A percentile compares a stretch with the other conserved stretches of the same genome.
Evolutionary conservation across 2,888 invertebrate species (phyloP).

Genomic region (Graphium colonna): DNA sequence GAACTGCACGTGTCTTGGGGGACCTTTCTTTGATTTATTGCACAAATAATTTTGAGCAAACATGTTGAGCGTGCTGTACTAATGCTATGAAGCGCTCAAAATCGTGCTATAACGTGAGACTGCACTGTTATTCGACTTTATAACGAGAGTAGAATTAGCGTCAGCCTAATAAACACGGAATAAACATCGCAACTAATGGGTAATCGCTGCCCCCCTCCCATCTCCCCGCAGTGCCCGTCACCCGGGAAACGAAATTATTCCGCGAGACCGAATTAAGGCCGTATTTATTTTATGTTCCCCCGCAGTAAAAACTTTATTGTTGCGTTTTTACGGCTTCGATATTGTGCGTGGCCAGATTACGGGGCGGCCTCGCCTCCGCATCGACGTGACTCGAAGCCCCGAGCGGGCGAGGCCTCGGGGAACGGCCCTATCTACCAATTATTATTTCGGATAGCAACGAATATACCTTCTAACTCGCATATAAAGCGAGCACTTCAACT

Average conservation of each 20-base stretch:
- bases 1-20: too few relatives aligned
- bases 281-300: slow-evolving; percentile 60
- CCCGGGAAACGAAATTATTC: slow-evolving; percentile 39
- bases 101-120: slow-evolving; percentile 38
- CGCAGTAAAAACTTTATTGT: slow-evolving; percentile 64
- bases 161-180: slow-evolving; percentile 64
- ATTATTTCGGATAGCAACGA: slow-evolving; percentile 16
- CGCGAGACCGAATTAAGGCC: slow-evolving; percentile 46
- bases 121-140: slow-evolving; percentile 47
- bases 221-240: slow-evolving; percentile 33
- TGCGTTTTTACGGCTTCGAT: slow-evolving; percentile 57
- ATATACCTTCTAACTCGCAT: too few relatives aligned
- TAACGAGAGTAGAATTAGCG: slow-evolving; percentile 55
- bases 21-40: too few relatives aligned
- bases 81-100: slow-evolving; percentile 36
- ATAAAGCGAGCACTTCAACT: too few relatives aligned
- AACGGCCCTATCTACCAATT: slow-evolving; percentile 22
- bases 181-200: slow-evolving; percentile 73
- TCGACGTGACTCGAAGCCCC: slow-evolving; percentile 15
- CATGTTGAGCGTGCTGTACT: too few relatives aligned
- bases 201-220: slow-evolving; percentile 46
- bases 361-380: slow-evolving; percentile 14
- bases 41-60: too few relatives aligned
- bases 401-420: neutral
- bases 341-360: slow-evolving; percentile 47